Percentiles rank a stretch among this genome's conserved stretches.
Conservation (phyloP, 2,888 invertebrate species). For the Nudaria mundana region DNA sequence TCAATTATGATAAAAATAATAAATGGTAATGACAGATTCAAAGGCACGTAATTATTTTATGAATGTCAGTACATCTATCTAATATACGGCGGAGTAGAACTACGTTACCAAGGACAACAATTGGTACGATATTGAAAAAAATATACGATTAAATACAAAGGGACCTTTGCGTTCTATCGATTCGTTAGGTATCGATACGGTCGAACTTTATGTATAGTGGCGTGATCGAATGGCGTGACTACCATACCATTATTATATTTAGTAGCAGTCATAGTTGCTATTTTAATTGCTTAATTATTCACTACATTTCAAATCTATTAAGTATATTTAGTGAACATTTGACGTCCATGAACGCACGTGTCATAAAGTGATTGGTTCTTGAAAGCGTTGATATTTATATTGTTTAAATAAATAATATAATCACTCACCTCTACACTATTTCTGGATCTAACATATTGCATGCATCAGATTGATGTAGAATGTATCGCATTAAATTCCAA, state of each 20-base stretch:
- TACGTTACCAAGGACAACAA: no score
- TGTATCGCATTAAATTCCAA: background rate
- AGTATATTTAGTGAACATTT: conserved; percentile 16
- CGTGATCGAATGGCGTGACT: conserved; percentile 33
- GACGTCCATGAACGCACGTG: no score
- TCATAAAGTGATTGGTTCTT: background rate
- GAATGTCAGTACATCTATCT: no score
- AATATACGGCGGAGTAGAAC: no score
- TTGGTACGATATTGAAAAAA: conserved; percentile 10
- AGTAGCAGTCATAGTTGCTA: conserved; percentile 27
- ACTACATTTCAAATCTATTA: conserved; percentile 17
- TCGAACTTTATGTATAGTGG: conserved; percentile 34
- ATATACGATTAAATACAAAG: conserved; percentile 6
- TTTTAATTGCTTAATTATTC: conserved; percentile 34
- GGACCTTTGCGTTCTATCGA: conserved; percentile 11
- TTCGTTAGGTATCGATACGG: conserved; percentile 21
- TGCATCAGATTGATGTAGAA: background rate
- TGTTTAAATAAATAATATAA: background rate
- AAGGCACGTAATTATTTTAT: conserved; percentile 13
- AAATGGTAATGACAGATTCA: no score
- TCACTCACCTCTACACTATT: background rate
- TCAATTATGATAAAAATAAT: no score
- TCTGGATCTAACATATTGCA: background rate
- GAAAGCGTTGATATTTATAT: background rate
- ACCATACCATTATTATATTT: conserved; percentile 28